Base-by-base conservation (phyloP, 2,888 invertebrate species). In the Stramonita haemastoma region DNA sequence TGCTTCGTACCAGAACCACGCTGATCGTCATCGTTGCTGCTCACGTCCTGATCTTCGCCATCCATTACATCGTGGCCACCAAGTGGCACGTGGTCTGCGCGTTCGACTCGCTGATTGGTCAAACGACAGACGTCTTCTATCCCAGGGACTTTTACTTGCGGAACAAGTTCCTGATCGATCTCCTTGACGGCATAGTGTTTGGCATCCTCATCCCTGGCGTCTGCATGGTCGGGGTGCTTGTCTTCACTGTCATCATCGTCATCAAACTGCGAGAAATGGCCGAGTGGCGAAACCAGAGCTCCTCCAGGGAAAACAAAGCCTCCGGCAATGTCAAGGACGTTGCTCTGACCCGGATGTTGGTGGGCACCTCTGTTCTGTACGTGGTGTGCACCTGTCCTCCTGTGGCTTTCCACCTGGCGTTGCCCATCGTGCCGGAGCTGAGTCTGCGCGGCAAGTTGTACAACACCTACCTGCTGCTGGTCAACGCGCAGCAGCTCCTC, bases 321-420 rank as follows among this genome's bases (percentile, higher is more conserved):
- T 26, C 56, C 13, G 19, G 36, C 70, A 73, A 29, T 73, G 34
- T 32, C 66, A 73, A 56, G 56, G 87, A 81, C 77, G 87, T 87
- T 32, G 34, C 87, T 29, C 26, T 87, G 32, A 87, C 87, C n/a
- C 87, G 87, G 73, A 87, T 87, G 87, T 46, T 87, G 34, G 29
- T 87, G 22, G 87, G 87, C 5, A 87, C 81, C 5, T 87, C 87
- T 34, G 57, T 79, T 22, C 81, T 87, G 32, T 87, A 73, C 79
- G 77, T 87, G 56, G 60, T 26, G 57, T 87, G 87, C 60, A 87
- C 79, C 81, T 60, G 34, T 15, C 87, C 87, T 4, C 73, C 73
- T 26, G 29, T 87, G n/a, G 1, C 81, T 34, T 87, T 87, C 60
- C 87, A 87, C 81, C n/a, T 34, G 6, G 57, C 34, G 26, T 29